Evolutionary conservation across 2,888 invertebrate species (phyloP).

Genomic region (Thera obeliscata): DNA sequence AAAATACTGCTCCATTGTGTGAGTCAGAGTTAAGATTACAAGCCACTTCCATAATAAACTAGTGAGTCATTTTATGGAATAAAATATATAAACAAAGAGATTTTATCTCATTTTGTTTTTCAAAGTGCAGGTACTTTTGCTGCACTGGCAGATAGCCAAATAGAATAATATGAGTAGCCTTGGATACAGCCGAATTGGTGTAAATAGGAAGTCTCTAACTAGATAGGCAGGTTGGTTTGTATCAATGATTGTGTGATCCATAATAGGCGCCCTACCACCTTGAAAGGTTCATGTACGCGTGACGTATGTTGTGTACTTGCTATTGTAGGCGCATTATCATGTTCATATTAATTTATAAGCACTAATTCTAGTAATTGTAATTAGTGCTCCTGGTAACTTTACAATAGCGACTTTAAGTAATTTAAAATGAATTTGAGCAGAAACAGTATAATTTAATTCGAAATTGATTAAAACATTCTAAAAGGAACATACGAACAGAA

Average conservation of each 20-base stretch:
- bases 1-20: not conserved
- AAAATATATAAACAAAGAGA: conserved; percentile 54
- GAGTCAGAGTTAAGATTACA: conserved; percentile 15
- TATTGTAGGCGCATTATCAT: conserved; percentile 49
- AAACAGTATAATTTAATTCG: not conserved
- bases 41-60: conserved; percentile 1
- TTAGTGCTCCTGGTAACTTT: no score
- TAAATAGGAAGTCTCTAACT: conserved; percentile 39
- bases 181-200: conserved; percentile 41
- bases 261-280: conserved; percentile 59
- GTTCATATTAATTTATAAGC: conserved; percentile 50
- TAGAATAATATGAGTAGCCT: conserved; percentile 51
- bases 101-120: conserved; percentile 48
- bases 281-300: conserved; percentile 59
- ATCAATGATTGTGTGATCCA: conserved; percentile 41
- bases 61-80: conserved; percentile 44
- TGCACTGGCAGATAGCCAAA: conserved; percentile 66
- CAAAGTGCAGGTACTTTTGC: conserved; percentile 48
- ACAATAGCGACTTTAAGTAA: no score
- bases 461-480: not conserved
- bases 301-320: conserved; percentile 37
- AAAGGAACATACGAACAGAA: not conserved
- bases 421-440: not conserved
- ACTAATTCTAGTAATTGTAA: not conserved
- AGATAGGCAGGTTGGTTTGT: conserved; percentile 18